Conservation (phyloP, 1,140 invertebrate genomes). For the Latrodectus geometricus region DNA sequence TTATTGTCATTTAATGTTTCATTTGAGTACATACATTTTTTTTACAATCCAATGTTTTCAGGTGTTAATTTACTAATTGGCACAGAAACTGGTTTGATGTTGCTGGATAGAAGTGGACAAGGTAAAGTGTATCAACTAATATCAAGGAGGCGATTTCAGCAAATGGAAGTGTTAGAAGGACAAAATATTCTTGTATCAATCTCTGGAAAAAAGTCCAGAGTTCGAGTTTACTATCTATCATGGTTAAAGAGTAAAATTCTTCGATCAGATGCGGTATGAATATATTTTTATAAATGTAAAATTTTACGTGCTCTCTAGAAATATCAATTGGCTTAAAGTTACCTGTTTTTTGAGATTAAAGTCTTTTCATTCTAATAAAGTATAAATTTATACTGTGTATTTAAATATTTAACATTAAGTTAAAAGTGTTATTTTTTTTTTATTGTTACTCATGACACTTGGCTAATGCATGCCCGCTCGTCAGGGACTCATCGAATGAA, state of each 20-base stretch:
- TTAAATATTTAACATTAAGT: too few species aligned
- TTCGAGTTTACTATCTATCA: constrained; percentile 97
- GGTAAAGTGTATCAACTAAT: constrained; percentile 99
- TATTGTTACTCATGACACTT: too few species aligned
- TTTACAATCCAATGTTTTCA: not conserved
- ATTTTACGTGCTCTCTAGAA: too few species aligned
- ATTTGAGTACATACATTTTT: too few species aligned
- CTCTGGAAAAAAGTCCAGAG: constrained; percentile 97
- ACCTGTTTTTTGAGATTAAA: too few species aligned
- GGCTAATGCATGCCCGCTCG: too few species aligned
- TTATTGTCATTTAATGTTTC: too few species aligned
- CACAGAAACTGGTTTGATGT: constrained; percentile 97
- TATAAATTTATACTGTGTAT: too few species aligned
- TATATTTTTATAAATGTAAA: not conserved
- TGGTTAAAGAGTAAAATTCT: constrained; percentile 99
- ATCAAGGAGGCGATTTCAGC: constrained; percentile 94
- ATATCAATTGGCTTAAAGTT: too few species aligned
- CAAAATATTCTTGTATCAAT: constrained; percentile 99
- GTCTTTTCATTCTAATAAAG: too few species aligned
- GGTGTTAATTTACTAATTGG: constrained; percentile 97
- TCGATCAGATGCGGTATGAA: constrained; percentile 88
- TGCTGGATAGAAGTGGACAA: constrained; percentile 98
- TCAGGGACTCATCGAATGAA: too few species aligned
- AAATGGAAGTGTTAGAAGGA: constrained; percentile 99
- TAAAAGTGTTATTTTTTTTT: too few species aligned